Conservation (phyloP, 2,113 vertebrate genomes). For the Empidonax traillii region DNA sequence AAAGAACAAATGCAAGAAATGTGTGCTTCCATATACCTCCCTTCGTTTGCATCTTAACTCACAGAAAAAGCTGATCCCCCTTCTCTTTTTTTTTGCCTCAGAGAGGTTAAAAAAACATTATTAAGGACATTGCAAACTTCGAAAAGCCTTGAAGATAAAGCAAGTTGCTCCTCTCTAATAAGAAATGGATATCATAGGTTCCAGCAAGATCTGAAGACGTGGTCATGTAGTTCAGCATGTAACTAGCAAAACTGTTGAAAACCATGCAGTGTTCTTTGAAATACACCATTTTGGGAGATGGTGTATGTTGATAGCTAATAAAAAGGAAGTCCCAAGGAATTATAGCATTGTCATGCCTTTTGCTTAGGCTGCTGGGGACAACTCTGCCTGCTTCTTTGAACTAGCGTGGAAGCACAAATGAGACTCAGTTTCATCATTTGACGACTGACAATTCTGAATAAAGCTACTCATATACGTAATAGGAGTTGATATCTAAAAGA, state of each 20-base stretch:
- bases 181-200: neutral
- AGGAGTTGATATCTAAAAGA: neutral
- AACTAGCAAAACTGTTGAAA: neutral
- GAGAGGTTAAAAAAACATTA: neutral
- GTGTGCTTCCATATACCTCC: neutral
- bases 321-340: neutral
- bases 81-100: neutral
- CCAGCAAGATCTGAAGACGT: neutral
- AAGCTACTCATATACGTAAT: too few relatives aligned
- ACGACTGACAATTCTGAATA: neutral
- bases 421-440: neutral
- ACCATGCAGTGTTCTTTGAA: neutral
- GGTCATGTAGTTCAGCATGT: neutral
- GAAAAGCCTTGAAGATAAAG: neutral
- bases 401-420: neutral
- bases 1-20: neutral
- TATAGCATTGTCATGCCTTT: neutral
- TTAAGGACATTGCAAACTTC: neutral
- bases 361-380: neutral
- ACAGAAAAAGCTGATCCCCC: neutral
- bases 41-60: neutral
- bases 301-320: neutral
- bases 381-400: neutral
- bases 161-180: neutral
- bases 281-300: neutral